Evolutionary conservation across 1,140 invertebrate species (phyloP), one percentile per base, ranked within the genome.

Genomic region (Drosophila fuyamai): DNA sequence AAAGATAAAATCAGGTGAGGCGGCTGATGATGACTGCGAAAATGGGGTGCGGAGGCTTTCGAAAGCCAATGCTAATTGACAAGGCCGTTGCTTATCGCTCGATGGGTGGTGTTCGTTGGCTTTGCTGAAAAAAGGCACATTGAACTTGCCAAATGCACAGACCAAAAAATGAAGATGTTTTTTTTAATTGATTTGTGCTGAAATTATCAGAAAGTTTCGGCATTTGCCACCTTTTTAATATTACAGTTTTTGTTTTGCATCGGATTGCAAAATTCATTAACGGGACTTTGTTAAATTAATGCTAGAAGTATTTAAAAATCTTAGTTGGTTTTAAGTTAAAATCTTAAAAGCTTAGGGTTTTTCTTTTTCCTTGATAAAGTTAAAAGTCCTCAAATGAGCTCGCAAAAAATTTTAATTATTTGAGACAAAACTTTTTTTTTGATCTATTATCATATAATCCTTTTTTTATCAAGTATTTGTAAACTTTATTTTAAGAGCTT

Each of bases 51-150:
- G 56, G 47, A 50, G 44, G 14, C 53, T 16, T 32, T 63, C 29
- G 61, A 66, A 71, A 57, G 59, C 74, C 65, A 76, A 71, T 83
- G 81, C 81, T 83, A 84, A 83, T 83, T 83, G 67, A 68, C 81
- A 83, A 83, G 81, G 81, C 62, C 81, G 81, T 83, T 80, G 71
- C 71, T 80, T 80, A 80, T 80, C 78, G 77, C 61, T 48, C 54
- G 36, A 41, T 40, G 61, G 54, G 60, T 53, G 54, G 16, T 57
- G 38, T 38, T 32, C 27, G 4, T 36, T 14, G 67, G 32, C 48
- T 23, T 18, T 48, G 40, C 29, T 14, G 38, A 43, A 61, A 51
- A 56, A 57, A 43, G 54, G 71, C 54, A 13, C 61, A 67, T 76
- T 76, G 73, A 76, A 76, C 73, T 76, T 76, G 53, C 35, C 46